phyloP scores from a whole-genome alignment of 2,888 invertebrate species.

The Caenorhabditis sp. region DNA sequence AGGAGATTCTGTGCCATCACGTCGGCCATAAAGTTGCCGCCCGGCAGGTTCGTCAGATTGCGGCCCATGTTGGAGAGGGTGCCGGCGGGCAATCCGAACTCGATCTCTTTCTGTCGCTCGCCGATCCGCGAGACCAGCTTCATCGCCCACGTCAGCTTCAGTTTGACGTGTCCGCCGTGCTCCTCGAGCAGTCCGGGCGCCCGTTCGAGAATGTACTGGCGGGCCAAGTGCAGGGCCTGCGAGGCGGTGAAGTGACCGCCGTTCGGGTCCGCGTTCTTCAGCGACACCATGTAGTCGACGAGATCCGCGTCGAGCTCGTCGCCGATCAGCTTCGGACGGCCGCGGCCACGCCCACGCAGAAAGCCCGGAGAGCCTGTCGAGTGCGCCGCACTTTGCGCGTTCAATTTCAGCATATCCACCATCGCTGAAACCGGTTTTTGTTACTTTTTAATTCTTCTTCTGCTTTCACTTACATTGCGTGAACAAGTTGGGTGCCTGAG shows the following conservation, averaged over 20 bases:
- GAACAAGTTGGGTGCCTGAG: slow-evolving; percentile 42
- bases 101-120: slow-evolving; percentile 70
- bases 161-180: slow-evolving; percentile 80
- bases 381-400: slow-evolving; percentile 60
- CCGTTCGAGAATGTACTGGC: slow-evolving; percentile 79
- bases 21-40: slow-evolving; percentile 67
- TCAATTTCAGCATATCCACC: slow-evolving; percentile 66
- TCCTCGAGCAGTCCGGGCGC: slow-evolving; percentile 79
- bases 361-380: slow-evolving; percentile 66
- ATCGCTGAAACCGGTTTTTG: slow-evolving; percentile 43
- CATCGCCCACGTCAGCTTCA: slow-evolving; percentile 80
- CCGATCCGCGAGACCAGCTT: slow-evolving; percentile 73
- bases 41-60: slow-evolving; percentile 60
- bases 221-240: slow-evolving; percentile 79
- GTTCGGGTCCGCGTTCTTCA: slow-evolving; percentile 69
- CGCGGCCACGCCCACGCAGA: slow-evolving; percentile 76
- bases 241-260: slow-evolving; percentile 73
- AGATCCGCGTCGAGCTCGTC: slow-evolving; percentile 78
- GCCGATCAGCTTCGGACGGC: slow-evolving; percentile 78
- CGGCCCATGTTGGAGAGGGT: slow-evolving; percentile 67
- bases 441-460: background rate
- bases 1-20: slow-evolving; percentile 68
- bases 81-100: slow-evolving; percentile 68
- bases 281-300: slow-evolving; percentile 76
- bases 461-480: slow-evolving; percentile 36